phyloP scores from a whole-genome alignment of 2,888 invertebrate species.

The Apoda limacodes region DNA sequence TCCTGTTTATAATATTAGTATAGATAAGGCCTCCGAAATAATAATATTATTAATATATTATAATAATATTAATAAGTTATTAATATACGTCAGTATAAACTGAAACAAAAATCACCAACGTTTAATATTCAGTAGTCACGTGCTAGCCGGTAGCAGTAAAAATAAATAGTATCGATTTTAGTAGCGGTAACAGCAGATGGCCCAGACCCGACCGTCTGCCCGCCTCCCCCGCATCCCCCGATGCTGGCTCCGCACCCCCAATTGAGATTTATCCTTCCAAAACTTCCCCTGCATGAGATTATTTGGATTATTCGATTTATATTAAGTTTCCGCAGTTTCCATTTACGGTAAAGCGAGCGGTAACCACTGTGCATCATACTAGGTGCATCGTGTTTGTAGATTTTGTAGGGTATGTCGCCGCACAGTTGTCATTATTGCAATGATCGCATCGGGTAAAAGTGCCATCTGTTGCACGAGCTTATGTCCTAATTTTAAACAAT shows the following conservation, averaged over 20 bases:
- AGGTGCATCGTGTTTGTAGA: conserved; percentile 44
- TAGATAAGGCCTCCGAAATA: too few species aligned
- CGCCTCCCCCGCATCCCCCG: conserved; percentile 46
- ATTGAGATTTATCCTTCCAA: conserved; percentile 63
- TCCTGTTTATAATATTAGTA: too few species aligned
- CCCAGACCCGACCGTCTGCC: conserved; percentile 34
- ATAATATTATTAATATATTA: too few species aligned
- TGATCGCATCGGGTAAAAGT: conserved; percentile 36
- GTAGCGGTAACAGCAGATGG: conserved; percentile 63
- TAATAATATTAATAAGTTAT: conserved; percentile 2
- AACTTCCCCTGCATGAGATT: conserved; percentile 55
- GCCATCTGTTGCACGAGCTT: conserved; percentile 46
- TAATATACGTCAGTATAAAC: too few species aligned
- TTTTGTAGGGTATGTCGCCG: conserved; percentile 45
- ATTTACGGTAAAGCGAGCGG: conserved; percentile 44
- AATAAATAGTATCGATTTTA: conserved; percentile 63
- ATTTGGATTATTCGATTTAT: conserved; percentile 63
- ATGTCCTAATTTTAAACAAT: too few species aligned
- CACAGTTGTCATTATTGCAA: conserved; percentile 49
- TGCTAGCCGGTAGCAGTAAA: conserved; percentile 39
- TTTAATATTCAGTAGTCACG: too few species aligned
- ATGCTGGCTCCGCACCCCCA: conserved; percentile 49
- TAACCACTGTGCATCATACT: conserved; percentile 44
- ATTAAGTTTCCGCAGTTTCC: conserved; percentile 67
- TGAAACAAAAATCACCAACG: too few species aligned